phyloP scores from a whole-genome alignment of 2,888 invertebrate species.

The Ichneumoninae sp. region DNA sequence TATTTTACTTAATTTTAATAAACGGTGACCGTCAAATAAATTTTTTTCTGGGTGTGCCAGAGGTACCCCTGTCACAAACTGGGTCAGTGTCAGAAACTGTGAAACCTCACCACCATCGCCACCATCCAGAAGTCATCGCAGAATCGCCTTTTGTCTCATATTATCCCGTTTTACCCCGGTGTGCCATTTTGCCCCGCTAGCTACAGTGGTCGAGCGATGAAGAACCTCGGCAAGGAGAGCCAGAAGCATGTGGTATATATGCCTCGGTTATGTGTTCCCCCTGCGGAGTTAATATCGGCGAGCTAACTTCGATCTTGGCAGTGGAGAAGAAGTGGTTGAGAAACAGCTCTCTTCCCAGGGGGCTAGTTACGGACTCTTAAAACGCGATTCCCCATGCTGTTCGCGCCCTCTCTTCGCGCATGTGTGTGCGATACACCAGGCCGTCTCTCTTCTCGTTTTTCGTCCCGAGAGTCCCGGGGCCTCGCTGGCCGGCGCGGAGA shows the following conservation, averaged over 20 bases:
- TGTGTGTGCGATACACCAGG: constrained; percentile 4
- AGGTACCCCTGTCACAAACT: no score
- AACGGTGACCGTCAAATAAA: no score
- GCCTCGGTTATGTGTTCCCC: constrained; percentile 37
- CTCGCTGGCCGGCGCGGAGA: neutral
- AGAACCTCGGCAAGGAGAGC: neutral
- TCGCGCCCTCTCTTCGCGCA: constrained; percentile 39
- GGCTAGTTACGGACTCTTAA: constrained; percentile 67
- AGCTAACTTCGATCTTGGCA: constrained; percentile 55
- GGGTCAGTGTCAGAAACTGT: no score
- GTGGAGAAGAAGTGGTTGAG: constrained; percentile 66
- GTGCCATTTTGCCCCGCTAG: no score
- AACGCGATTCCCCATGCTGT: constrained; percentile 63
- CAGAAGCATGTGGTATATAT: constrained; percentile 47
- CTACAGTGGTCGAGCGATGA: constrained; percentile 17
- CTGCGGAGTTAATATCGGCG: constrained; percentile 61
- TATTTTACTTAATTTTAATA: no score
- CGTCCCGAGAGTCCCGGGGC: constrained; percentile 6
- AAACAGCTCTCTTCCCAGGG: constrained; percentile 69
- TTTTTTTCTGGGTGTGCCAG: no score
- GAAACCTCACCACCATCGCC: no score
- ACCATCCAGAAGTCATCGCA: no score
- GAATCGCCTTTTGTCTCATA: no score
- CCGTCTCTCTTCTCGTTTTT: constrained; percentile 27
- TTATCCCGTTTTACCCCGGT: no score